Evolutionary conservation across 1,140 invertebrate species (phyloP).

Genomic region (Camponotus vicinus): DNA sequence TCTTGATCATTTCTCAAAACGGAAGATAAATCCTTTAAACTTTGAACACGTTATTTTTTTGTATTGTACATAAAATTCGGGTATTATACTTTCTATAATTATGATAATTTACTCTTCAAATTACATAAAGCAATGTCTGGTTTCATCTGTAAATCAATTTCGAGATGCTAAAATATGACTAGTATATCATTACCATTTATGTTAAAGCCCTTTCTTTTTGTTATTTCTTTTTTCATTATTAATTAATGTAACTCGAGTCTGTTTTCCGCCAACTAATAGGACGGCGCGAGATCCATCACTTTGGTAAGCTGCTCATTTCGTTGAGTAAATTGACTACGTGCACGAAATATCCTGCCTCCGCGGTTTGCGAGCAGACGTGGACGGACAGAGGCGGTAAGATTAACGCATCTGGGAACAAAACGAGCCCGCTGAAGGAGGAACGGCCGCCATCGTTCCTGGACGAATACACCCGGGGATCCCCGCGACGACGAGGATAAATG

Average conservation of each 20-base stretch:
- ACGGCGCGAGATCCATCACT: slow-evolving; percentile 75
- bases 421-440: slow-evolving; percentile 60
- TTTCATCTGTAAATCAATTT: background rate
- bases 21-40: background rate
- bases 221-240: background rate
- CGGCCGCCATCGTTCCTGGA: slow-evolving; percentile 57
- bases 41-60: background rate
- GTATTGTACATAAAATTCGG: background rate
- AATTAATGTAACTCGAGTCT: slow-evolving; percentile 18
- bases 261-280: background rate
- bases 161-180: background rate
- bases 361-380: slow-evolving; percentile 54
- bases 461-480: slow-evolving; percentile 14
- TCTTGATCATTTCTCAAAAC: background rate
- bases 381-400: slow-evolving; percentile 71
- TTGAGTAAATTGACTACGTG: slow-evolving; percentile 81
- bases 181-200: background rate
- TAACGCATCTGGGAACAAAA: slow-evolving; percentile 71
- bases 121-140: background rate
- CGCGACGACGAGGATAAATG: slow-evolving; percentile 44
- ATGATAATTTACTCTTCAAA: background rate
- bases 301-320: slow-evolving; percentile 70
- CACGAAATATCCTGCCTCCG: slow-evolving; percentile 77
- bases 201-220: too few relatives aligned
- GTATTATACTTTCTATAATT: background rate